Evolutionary conservation across 2,113 vertebrate genomes (phyloP), one percentile per base, ranked within the genome.

Genomic region (Ranitomeya variabilis): DNA sequence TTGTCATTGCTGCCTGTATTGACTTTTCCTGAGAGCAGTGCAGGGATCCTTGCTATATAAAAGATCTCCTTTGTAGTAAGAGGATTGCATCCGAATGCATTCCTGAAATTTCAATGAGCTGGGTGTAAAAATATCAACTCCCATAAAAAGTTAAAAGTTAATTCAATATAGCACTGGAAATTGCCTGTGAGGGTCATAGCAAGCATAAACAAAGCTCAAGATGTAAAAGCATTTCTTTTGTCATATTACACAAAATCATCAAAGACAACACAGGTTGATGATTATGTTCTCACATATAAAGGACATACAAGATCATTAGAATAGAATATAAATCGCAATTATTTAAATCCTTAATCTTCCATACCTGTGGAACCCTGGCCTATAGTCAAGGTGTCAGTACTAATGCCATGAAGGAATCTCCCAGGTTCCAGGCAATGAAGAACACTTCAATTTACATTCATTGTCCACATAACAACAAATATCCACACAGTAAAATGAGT

Each of bases 381-480:
- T 18, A 52, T 54, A 18, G 59, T 64, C 52, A 86, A 78, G 23
- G 26, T 31, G 6, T 45, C 37, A 74, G 37, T 76, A 74, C 16
- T 18, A 51, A 19, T 10, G 15, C 71, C 55, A 23, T 54, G 31
- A 37, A 6, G 23, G 31, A n/a, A 12, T 84, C 80, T 51, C 23
- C 69, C 59, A 66, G 45, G n/a, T 80, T 69, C 71, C 55, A 51
- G 78, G n/a, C 23, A 62, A 26, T 73, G 21, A 74, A 89, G 59
- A 89, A 85, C 73, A 85, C 60, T 79, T 84, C 79, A 83, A 79
- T 89, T 60, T 89, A 89, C 87, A 89, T 89, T 89, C 87, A 89
- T 85, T 85, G 81, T 78, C 81, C 87, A 89, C 55, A 84, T n/a
- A 79, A 89, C 87, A 89, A 83, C 57, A 67, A 67, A 69, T 85